Conservation (phyloP, 2,797 vertebrate genomes). For the Nyctalus aviator region DNA sequence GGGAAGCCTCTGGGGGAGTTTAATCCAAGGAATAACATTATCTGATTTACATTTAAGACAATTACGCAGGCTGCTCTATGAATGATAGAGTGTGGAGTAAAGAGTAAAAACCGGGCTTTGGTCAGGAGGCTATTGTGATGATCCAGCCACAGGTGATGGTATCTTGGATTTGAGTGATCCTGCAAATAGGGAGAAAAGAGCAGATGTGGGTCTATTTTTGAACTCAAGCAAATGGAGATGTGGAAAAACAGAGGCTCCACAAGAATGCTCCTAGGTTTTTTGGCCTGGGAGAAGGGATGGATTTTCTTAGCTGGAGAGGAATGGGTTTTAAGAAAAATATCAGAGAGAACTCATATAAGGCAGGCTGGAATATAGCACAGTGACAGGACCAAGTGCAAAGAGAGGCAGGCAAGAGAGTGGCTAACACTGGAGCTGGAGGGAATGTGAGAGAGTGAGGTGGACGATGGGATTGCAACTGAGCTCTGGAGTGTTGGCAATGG, state of each 20-base stretch:
- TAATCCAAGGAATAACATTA: neutral
- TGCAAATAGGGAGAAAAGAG: neutral
- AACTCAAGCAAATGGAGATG: neutral
- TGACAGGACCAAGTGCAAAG: neutral
- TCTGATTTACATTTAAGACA: constrained; percentile 12
- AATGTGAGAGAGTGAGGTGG: neutral
- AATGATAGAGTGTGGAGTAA: neutral
- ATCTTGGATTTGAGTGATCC: neutral
- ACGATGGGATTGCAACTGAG: neutral
- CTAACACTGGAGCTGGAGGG: neutral
- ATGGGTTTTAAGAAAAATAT: neutral
- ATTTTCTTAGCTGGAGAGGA: constrained; percentile 41
- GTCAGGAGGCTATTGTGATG: neutral
- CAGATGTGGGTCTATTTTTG: neutral
- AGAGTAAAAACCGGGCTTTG: neutral
- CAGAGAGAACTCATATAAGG: constrained; percentile 23
- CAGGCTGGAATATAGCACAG: neutral
- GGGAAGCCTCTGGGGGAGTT: neutral
- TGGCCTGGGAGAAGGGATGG: neutral
- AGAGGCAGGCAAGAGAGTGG: neutral
- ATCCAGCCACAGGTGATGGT: neutral
- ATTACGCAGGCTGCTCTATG: neutral
- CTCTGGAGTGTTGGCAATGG: neutral
- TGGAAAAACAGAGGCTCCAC: neutral
- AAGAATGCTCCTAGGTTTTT: constrained; percentile 25